These are phyloP conservation scores for Isoperla grammatica DNA, from an alignment of 2,888 invertebrate genomes.

Conservation along the genomic window DNA sequence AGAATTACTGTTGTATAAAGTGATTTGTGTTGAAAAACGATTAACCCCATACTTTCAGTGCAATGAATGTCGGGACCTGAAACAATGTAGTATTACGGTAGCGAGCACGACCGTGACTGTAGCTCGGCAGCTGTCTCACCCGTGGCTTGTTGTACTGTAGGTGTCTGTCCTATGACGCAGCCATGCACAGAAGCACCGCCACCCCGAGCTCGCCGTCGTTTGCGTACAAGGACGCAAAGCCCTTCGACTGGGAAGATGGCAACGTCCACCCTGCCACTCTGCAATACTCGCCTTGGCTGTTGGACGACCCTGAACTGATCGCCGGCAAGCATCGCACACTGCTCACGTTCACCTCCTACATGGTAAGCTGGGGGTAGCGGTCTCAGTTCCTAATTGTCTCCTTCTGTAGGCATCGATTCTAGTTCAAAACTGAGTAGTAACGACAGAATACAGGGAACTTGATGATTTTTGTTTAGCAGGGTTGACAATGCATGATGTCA, in stretches of 20 bases:
- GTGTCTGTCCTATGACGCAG: conserved; percentile 68
- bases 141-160: conserved; percentile 44
- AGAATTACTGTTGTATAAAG: too few species aligned
- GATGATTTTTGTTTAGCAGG: too few species aligned
- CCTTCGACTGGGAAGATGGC: conserved; percentile 51
- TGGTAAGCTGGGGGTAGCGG: conserved; percentile 51
- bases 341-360: conserved; percentile 81
- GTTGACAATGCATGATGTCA: too few species aligned
- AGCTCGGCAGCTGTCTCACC: too few species aligned
- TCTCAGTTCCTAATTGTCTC: not conserved
- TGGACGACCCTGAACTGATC: conserved; percentile 90
- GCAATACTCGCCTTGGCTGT: conserved; percentile 78
- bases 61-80: too few species aligned
- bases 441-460: too few species aligned
- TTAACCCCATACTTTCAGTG: too few species aligned
- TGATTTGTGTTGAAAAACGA: too few species aligned
- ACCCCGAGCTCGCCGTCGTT: conserved; percentile 46
- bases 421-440: too few species aligned
- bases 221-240: conserved; percentile 45
- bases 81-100: too few species aligned
- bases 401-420: not conserved
- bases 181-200: conserved; percentile 52
- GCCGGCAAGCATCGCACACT: conserved; percentile 84
- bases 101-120: too few species aligned
- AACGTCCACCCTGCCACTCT: conserved; percentile 24